phyloP scores from a whole-genome alignment of 2,888 invertebrate species.

The Vanessa cardui region DNA sequence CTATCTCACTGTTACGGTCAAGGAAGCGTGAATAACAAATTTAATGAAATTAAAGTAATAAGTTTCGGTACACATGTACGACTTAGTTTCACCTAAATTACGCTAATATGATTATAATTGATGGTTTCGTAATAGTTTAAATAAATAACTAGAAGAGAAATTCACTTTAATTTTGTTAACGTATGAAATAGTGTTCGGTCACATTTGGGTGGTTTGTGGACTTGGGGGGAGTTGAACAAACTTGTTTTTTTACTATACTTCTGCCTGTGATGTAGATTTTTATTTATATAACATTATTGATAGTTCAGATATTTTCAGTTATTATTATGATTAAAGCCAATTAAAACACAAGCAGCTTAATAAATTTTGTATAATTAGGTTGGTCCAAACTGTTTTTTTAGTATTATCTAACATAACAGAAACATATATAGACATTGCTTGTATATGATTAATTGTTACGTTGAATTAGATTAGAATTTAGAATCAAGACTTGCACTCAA shows the following conservation, averaged over 20 bases:
- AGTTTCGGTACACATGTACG: slow-evolving; percentile 18
- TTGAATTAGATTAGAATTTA: too few species aligned
- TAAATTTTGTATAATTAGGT: too few species aligned
- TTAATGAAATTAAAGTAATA: slow-evolving; percentile 50
- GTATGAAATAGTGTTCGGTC: slow-evolving; percentile 18
- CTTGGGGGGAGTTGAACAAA: slow-evolving; percentile 3
- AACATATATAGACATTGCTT: too few species aligned
- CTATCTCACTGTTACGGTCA: slow-evolving; percentile 48
- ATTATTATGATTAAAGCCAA: too few species aligned
- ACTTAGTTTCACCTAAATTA: slow-evolving; percentile 30
- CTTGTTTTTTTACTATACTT: not conserved
- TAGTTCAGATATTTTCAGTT: too few species aligned
- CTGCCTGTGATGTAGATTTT: too few species aligned
- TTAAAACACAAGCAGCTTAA: too few species aligned
- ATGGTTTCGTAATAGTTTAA: slow-evolving; percentile 28
- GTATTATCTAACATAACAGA: too few species aligned
- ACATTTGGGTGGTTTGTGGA: slow-evolving; percentile 16
- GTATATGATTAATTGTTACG: too few species aligned
- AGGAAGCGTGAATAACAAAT: slow-evolving; percentile 58
- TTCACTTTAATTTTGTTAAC: slow-evolving; percentile 23
- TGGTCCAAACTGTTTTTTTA: too few species aligned
- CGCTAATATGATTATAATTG: slow-evolving; percentile 24
- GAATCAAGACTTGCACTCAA: too few species aligned
- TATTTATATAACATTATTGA: too few species aligned
- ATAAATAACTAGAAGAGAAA: slow-evolving; percentile 29